Evolutionary conservation across 1,140 invertebrate species (phyloP), one percentile per base, ranked within the genome.

Genomic region (Solenopsis fugax): DNA sequence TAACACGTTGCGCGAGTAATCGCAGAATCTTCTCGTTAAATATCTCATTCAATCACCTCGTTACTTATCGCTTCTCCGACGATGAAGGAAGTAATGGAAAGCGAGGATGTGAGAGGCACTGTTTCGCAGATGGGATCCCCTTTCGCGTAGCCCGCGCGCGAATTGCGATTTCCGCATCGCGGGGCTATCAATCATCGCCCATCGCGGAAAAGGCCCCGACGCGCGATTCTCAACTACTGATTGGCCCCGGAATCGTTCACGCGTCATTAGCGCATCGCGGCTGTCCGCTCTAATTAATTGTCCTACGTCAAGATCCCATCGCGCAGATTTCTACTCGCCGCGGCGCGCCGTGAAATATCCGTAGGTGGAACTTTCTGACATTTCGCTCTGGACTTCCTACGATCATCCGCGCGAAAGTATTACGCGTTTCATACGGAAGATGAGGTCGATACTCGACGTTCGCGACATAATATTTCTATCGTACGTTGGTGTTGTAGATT

Each of bases 261-360:
- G 90, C 88, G 88, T 89, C 90, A 91, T 91, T 91, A 91, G 90
- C 78, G 88, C 88, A 89, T 88, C 87, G 67, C 73, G 89, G 87
- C 90, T 91, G 88, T 82, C 84, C 90, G 87, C 77, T 91, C 90
- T 91, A 91, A 91, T 91, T 91, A 91, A 91, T 91, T 91, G 87
- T 91, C 72, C 45, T 41, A 76, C 89, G 89, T 89, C 89, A 90
- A 88, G 86, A 90, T 90, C 71, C 50, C 81, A 90, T 90, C 89
- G 89, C 58, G 76, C 56, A 73, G 50, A 85, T 90, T 90, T 90
- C 87, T 88, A 90, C 45, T 77, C 75, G 45, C 65, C 62, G 21
- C 56, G 58, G 41, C 75, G 75, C 56, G 37, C 75, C 37, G 13
- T 48, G 21, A 58, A 29, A 50, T 60, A 62, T 75, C 56, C 71